Evolutionary conservation across 1,140 invertebrate genomes (phyloP), one percentile per base, ranked within the genome.

Genomic region (Monochamus saltuarius): DNA sequence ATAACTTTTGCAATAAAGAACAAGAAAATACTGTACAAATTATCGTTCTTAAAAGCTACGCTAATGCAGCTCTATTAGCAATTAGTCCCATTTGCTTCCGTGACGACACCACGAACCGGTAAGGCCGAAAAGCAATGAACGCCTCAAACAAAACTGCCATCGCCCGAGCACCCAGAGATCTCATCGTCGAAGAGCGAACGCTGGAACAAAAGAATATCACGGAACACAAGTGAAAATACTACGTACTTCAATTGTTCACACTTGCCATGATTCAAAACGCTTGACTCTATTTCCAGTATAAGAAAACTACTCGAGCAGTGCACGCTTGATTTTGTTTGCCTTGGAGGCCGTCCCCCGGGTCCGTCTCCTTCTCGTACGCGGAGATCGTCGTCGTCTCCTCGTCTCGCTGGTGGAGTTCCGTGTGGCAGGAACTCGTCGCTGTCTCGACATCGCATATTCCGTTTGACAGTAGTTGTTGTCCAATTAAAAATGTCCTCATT

Each of bases 401-500:
- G 14, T 46, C 43, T 46, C 17, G 14, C 17, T 4, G 43, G 10
- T 19, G 43, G 14, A 11, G 43, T 46, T 47, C 11, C 16, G 13
- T 19, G n/a, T 10, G 45, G 29, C 17, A 7, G 13, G 45, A n/a
- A 16, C 45, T 47, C 45, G 45, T 47, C 45, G 16, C 42, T n/a
- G 13, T 47, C 45, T 11, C 29, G 16, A 45, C 53, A 56, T 56
- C 16, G 53, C 38, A 45, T 36, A 56, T 56, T 56, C 53, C 53
- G 53, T 56, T 56, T 56, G 53, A 56, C 53, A 56, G 53, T 34
- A 56, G 9, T 56, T 56, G 53, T 56, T 56, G 39, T 56, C 39
- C 53, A 56, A 56, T 56, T 56, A 56, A 56, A 56, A 56, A 56
- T 40, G 45, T 56, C 53, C 53, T 56, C 53, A 56, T 56, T 56